A percentile compares a stretch with the other conserved stretches of the same genome.
Evolutionary conservation across 2,113 vertebrate species (phyloP).

Genomic region (Synodontis membranacea): DNA sequence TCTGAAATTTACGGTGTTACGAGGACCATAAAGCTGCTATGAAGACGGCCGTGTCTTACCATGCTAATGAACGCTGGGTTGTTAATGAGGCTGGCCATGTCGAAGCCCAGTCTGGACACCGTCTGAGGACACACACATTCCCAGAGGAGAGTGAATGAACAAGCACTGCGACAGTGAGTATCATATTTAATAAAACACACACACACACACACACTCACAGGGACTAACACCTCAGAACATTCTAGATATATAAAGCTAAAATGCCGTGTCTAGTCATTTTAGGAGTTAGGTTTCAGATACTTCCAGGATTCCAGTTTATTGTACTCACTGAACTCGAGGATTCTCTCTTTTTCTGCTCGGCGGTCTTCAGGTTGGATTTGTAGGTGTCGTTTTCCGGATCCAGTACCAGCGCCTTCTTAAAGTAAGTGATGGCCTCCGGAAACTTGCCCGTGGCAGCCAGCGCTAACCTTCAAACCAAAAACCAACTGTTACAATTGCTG

Average conservation of each 20-base stretch:
- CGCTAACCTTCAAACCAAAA: slow-evolving; percentile 79
- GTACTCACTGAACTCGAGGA: slow-evolving; percentile 87
- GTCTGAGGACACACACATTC: slow-evolving; percentile 72
- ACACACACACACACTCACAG: slow-evolving; percentile 14
- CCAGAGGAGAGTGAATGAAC: background rate
- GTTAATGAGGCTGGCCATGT: slow-evolving; percentile 98
- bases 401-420: slow-evolving; percentile 92
- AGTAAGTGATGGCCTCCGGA: slow-evolving; percentile 90
- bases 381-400: slow-evolving; percentile 97
- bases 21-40: slow-evolving; percentile 35
- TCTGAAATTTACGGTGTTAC: background rate
- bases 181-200: background rate
- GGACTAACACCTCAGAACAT: background rate
- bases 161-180: background rate
- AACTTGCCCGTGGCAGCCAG: slow-evolving; percentile 92
- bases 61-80: slow-evolving; percentile 99
- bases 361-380: slow-evolving; percentile 94
- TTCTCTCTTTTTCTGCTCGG: slow-evolving; percentile 94
- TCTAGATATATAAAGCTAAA: background rate
- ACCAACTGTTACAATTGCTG: background rate
- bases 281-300: background rate
- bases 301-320: background rate
- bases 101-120: slow-evolving; percentile 90
- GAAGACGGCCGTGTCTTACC: slow-evolving; percentile 74
- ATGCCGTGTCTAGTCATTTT: background rate